Evolutionary conservation across 2,113 vertebrate species (phyloP).

Genomic region (Myrmecobius fasciatus): DNA sequence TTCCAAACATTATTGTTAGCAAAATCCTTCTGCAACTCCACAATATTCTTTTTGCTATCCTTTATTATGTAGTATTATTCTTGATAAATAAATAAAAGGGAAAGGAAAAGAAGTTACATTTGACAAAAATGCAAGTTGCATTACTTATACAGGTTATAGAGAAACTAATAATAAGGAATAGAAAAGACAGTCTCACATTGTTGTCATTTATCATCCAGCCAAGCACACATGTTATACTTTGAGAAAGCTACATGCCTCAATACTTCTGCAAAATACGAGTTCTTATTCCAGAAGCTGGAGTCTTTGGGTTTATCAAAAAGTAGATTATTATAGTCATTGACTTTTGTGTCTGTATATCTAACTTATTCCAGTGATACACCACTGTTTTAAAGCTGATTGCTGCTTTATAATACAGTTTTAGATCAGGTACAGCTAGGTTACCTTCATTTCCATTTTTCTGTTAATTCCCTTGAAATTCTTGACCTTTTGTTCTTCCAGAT

Average conservation of each 20-base stretch:
- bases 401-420: too few species aligned
- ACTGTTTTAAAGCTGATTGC: too few species aligned
- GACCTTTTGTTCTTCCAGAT: too few species aligned
- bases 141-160: constrained; percentile 78
- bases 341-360: too few species aligned
- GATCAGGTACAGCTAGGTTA: too few species aligned
- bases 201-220: constrained; percentile 78
- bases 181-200: constrained; percentile 78
- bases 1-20: constrained; percentile 83
- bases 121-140: constrained; percentile 78
- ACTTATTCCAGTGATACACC: too few species aligned
- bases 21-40: constrained; percentile 81
- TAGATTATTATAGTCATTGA: too few species aligned
- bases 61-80: constrained; percentile 79
- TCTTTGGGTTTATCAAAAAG: too few species aligned
- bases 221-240: constrained; percentile 83
- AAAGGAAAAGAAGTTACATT: constrained; percentile 77
- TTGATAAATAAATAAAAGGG: constrained; percentile 82
- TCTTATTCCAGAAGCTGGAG: too few species aligned
- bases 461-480: too few species aligned
- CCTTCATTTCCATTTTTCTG: too few species aligned
- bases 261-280: constrained; percentile 83
- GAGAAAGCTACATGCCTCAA: constrained; percentile 82
- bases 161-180: constrained; percentile 81
- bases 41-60: constrained; percentile 80